Percentiles rank a stretch among this genome's conserved stretches.
Conservation (phyloP, 2,113 vertebrate species). For the Mungos mungo region DNA sequence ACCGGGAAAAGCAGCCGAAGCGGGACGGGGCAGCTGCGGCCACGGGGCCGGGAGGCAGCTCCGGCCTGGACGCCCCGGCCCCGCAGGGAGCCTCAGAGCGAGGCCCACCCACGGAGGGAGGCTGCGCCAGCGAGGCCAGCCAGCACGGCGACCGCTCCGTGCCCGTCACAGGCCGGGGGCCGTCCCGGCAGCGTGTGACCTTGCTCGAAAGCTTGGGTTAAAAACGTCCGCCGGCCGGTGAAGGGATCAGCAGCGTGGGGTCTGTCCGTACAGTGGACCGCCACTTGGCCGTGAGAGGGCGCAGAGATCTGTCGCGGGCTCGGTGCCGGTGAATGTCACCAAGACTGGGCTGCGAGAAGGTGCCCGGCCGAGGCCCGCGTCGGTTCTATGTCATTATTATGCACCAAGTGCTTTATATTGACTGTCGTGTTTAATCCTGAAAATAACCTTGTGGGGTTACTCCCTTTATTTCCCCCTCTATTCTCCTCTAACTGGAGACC, state of each 20-base stretch:
- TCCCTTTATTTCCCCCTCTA: too few relatives aligned
- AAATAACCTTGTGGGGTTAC: too few relatives aligned
- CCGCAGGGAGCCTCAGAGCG: background rate
- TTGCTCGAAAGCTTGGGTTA: background rate
- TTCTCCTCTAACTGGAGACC: background rate
- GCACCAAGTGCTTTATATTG: fast-evolving
- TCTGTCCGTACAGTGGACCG: fast-evolving
- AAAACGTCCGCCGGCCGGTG: background rate
- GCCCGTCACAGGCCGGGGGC: background rate
- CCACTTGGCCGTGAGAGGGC: background rate
- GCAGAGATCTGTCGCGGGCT: fast-evolving
- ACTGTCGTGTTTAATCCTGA: background rate
- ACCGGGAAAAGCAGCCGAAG: background rate
- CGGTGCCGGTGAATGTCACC: fast-evolving
- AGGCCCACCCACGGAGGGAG: background rate
- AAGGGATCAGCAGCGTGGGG: background rate
- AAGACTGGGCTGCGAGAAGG: too few relatives aligned
- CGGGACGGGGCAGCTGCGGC: background rate
- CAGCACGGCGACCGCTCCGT: background rate
- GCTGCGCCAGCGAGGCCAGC: fast-evolving
- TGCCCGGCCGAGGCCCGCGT: fast-evolving
- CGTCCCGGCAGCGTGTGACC: background rate
- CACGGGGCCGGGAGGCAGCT: fast-evolving
- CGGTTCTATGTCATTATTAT: background rate
- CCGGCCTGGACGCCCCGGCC: too few relatives aligned